phyloP scores from a whole-genome alignment of 2,888 invertebrate species.

The Exephanes ischioxanthus region DNA sequence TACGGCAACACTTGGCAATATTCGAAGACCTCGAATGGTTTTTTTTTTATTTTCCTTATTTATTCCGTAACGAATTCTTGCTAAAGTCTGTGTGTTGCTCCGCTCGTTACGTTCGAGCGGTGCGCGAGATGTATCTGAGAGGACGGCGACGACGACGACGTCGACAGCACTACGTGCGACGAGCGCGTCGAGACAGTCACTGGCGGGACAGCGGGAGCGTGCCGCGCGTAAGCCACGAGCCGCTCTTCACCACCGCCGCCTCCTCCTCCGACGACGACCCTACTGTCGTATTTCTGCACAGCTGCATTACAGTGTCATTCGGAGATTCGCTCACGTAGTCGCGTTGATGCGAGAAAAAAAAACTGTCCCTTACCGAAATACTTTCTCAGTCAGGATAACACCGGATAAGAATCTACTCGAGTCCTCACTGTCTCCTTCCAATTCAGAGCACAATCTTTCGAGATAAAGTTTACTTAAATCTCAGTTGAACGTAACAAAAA shows the following conservation, averaged over 20 bases:
- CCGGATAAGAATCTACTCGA: not conserved
- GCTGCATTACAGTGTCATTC: constrained; percentile 68
- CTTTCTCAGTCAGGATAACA: not conserved
- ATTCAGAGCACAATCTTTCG: not conserved
- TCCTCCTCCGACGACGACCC: constrained; percentile 61
- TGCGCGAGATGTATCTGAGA: constrained; percentile 7
- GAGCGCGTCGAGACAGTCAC: constrained; percentile 68
- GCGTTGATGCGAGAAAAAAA: constrained; percentile 12
- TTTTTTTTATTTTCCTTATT: not conserved
- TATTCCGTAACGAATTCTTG: not conserved
- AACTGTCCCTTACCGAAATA: constrained; percentile 2
- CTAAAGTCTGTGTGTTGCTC: not conserved
- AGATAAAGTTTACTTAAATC: not conserved
- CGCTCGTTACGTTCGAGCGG: not conserved
- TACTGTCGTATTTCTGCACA: constrained; percentile 54
- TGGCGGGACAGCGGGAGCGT: constrained; percentile 64
- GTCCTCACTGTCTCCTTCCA: not conserved
- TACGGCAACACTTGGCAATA: constrained; percentile 68
- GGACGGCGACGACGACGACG: constrained; percentile 52
- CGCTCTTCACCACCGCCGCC: constrained; percentile 67
- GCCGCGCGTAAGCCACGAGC: constrained; percentile 69
- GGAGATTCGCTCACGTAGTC: constrained; percentile 16
- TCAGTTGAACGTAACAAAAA: not conserved
- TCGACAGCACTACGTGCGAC: constrained; percentile 65
- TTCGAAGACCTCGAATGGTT: constrained; percentile 15